Evolutionary conservation across 2,113 vertebrate species (phyloP).

Genomic region (Nothobranchius furzeri): DNA sequence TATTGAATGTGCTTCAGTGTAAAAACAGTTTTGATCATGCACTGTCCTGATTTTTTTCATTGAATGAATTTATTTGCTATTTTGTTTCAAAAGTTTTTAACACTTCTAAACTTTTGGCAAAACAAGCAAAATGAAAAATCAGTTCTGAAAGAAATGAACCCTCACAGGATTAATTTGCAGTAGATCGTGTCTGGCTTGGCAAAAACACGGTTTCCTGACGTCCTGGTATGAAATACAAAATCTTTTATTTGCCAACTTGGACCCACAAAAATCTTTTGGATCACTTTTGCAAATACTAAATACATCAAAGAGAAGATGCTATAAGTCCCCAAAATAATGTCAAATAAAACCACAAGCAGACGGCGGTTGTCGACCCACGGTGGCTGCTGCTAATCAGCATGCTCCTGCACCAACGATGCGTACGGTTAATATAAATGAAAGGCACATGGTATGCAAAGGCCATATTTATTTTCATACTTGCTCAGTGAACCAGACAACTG

Average conservation of each 20-base stretch:
- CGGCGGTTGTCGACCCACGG: constrained; percentile 53
- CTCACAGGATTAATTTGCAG: constrained; percentile 67
- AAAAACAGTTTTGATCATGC: constrained; percentile 56
- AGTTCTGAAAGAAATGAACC: constrained; percentile 53
- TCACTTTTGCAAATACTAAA: constrained; percentile 29
- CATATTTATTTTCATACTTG: constrained; percentile 76
- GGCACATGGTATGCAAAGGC: constrained; percentile 57
- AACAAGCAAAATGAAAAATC: constrained; percentile 27
- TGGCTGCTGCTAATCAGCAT: constrained; percentile 56
- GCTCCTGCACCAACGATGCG: constrained; percentile 30
- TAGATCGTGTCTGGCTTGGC: constrained; percentile 61
- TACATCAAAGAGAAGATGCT: constrained; percentile 12
- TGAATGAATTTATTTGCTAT: constrained; percentile 2
- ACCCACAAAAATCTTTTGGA: constrained; percentile 34
- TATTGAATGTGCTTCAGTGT: constrained; percentile 24
- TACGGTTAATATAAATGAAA: constrained; percentile 73
- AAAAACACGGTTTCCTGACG: constrained; percentile 53
- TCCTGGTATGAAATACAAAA: constrained; percentile 43
- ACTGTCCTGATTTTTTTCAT: constrained; percentile 31
- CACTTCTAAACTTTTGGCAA: constrained; percentile 54
- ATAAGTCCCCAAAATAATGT: constrained; percentile 23
- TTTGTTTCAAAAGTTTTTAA: constrained; percentile 43
- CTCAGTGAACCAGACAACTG: constrained; percentile 68
- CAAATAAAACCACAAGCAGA: constrained; percentile 61
- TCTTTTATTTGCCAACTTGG: constrained; percentile 53